Percentiles rank a stretch among this genome's conserved stretches.
These are phyloP conservation scores for Pelobates fuscus DNA, from an alignment of 2,113 vertebrate species.

Conservation along the genomic window DNA sequence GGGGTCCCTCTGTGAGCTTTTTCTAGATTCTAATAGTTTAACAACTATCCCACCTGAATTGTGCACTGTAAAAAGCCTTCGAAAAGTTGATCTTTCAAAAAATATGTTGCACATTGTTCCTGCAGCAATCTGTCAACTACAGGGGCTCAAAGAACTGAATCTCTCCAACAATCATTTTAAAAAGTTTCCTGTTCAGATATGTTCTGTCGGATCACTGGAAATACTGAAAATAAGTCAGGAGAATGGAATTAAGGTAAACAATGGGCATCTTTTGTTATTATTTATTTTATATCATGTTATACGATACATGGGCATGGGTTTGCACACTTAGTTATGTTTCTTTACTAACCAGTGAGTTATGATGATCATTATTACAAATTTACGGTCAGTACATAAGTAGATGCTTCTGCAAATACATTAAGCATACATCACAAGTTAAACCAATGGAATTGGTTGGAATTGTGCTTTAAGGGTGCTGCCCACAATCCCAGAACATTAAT, in stretches of 20 bases:
- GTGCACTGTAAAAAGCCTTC: conserved; percentile 59
- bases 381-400: no score
- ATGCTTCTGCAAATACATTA: no score
- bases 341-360: no score
- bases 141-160: conserved; percentile 62
- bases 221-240: conserved; percentile 57
- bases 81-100: conserved; percentile 62
- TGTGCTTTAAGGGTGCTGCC: no score
- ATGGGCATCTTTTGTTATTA: no score
- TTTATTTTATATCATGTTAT: no score
- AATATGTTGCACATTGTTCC: conserved; percentile 63
- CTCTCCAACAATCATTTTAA: conserved; percentile 64
- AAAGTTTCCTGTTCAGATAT: conserved; percentile 65
- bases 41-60: conserved; percentile 62
- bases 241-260: conserved; percentile 65
- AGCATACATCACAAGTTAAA: no score
- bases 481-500: no score
- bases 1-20: conserved; percentile 58
- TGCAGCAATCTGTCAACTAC: conserved; percentile 56
- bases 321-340: no score
- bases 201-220: conserved; percentile 57
- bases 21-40: conserved; percentile 62
- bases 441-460: no score
- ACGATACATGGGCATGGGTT: no score
- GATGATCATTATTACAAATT: no score